Evolutionary conservation across 2,797 vertebrate genomes (phyloP), one percentile per base, ranked within the genome.

Genomic region (Brachyrhaphis roseni): DNA sequence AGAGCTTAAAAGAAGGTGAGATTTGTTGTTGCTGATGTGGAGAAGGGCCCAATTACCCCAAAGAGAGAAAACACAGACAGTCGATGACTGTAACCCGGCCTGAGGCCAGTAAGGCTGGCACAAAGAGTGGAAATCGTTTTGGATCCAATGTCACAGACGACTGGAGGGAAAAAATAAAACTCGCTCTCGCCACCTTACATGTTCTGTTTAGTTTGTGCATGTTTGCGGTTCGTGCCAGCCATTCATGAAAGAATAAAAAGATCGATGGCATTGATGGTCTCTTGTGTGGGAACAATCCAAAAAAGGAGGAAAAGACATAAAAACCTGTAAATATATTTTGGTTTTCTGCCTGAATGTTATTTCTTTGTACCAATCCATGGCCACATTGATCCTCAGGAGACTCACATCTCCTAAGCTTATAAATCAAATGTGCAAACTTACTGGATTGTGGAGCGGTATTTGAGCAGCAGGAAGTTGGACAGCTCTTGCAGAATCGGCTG

Each of bases 401-500:
- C 62, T 36, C 18, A 0, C 39, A n/a, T 43, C 66, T n/a, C 39
- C 39, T n/a, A 43, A 43, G 66, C 23, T 43, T 43, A 70, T n/a
- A 43, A 70, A 70, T 59, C 12, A 28, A 16, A 75, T n/a, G 57
- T 74, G 55, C 20, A 26, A 68, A 95, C 95, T 96, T 83, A 97
- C 95, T 4, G 86, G 28, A 62, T 11, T 0, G 0, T 0, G 0
- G 81, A 31, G 90, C 97, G 96, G 87, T 98, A 98, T 62, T 97
- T 98, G 45, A 88, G 15, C 23, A 97, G 78, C 88, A 99, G 94
- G 90, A 97, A 99, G 79, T 75, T 28, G 3, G 98, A 98, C 82
- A 99, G 95, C 72, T 98, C 94, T 51, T 97, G 90, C 57, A 99
- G 94, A 90, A 99, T 98, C 13, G 97, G 98, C 91, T 98, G 95